Base-by-base conservation (phyloP, 30 jellyfish, hydroid and myxozoan species). In the Pelagia noctiluca region DNA sequence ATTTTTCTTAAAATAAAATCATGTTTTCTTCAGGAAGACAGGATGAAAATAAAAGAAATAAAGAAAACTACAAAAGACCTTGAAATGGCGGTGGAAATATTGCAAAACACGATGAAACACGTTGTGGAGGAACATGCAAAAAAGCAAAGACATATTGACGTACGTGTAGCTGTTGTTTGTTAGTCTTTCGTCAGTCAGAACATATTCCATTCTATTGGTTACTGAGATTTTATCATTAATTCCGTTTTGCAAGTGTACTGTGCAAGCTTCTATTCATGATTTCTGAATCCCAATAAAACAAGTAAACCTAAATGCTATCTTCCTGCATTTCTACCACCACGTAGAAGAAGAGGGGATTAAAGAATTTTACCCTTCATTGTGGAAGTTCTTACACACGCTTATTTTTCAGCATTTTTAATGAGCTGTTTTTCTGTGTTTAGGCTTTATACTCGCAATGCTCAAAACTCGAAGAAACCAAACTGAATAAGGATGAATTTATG, bases 91-190 rank as follows among this genome's bases (percentile, higher is more conserved):
- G 78, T 79, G 42, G 90, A 79, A 30, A 36, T n/a, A 22, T 42
- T 79, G 67, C 90, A 79, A 19, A 79, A 67, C 19, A 79, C 74
- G 75, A 79, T 64, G 82, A 79, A 64, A 50, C 82, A 63, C 35
- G 82, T 64, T 30, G 75, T 64, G 0, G 90, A 79, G 23, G 90
- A 79, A 33, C 90, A 79, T 33, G 46, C 70, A 0, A 68, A 64
- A 4, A 79, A 79, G 30, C 90, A 79, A 46, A 35, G 22, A n/a
- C 82, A 33, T 0, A 79, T 79, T 42, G 90, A 79, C 23, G 90
- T 79, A 35, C 12, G 87, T 38, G 10, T 48, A 52, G 30, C 24
- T 70, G 22, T 35, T 67, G 16, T 19, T 34, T 19, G 18, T 19
- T 29, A 3, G 11, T 10, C 23, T 7, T 2, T 22, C 69, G n/a